phyloP scores from a whole-genome alignment of 2,888 invertebrate species.

The Tenthredo notha region DNA sequence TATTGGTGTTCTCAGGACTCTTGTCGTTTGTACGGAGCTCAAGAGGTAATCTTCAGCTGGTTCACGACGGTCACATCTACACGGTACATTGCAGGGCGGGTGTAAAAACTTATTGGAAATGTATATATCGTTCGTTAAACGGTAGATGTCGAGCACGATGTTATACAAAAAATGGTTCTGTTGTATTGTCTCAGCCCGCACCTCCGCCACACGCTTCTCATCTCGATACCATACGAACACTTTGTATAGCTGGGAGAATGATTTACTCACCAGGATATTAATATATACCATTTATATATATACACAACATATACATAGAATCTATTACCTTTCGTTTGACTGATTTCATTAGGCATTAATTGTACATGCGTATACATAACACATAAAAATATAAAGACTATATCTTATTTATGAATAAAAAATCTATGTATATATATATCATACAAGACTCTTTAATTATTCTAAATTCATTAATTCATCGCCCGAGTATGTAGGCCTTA shows the following conservation, averaged over 20 bases:
- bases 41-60: slow-evolving; percentile 54
- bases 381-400: background rate
- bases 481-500: background rate
- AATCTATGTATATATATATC: background rate
- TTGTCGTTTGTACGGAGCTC: slow-evolving; percentile 53
- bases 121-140: slow-evolving; percentile 49
- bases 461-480: background rate
- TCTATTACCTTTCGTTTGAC: background rate
- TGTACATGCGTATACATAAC: background rate
- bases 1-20: slow-evolving; percentile 55
- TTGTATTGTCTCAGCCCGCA: slow-evolving; percentile 46
- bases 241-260: slow-evolving; percentile 40
- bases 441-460: slow-evolving; percentile 10
- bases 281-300: background rate
- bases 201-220: slow-evolving; percentile 52
- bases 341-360: background rate
- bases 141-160: slow-evolving; percentile 54
- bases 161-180: slow-evolving; percentile 49
- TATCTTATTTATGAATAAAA: slow-evolving; percentile 22
- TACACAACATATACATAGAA: background rate
- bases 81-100: slow-evolving; percentile 52
- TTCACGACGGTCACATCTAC: slow-evolving; percentile 54
- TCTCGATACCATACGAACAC: slow-evolving; percentile 47
- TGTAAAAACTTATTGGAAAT: slow-evolving; percentile 53
- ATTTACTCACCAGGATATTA: slow-evolving; percentile 38